Evolutionary conservation across 1,140 invertebrate species (phyloP).

Genomic region (Drosophila hydei): DNA sequence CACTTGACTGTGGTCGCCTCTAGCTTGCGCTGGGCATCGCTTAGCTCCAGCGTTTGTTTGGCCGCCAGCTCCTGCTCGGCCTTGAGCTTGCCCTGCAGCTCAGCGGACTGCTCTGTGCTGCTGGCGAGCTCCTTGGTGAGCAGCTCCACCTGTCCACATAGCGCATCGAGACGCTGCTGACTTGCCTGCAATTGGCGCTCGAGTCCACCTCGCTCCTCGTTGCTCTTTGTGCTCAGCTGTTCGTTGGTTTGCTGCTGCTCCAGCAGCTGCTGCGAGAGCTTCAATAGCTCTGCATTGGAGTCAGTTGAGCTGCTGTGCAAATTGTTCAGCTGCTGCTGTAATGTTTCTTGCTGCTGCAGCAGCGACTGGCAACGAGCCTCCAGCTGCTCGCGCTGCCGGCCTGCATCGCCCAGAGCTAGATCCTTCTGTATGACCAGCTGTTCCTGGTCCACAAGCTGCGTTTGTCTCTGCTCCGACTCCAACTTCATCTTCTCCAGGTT

Average conservation of each 20-base stretch:
- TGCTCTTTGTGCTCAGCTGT: conserved; percentile 49
- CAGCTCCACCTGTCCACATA: conserved; percentile 57
- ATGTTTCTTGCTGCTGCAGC: conserved; percentile 48
- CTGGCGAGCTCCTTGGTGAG: conserved; percentile 55
- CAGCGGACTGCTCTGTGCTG: conserved; percentile 39
- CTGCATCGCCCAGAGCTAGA: conserved; percentile 49
- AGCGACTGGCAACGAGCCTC: conserved; percentile 57
- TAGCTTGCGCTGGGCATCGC: conserved; percentile 53
- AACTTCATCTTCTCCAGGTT: conserved; percentile 62
- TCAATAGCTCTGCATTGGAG: conserved; percentile 59
- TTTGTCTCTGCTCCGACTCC: conserved; percentile 75
- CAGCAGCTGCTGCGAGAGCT: conserved; percentile 51
- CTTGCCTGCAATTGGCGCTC: conserved; percentile 55
- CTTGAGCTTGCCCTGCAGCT: conserved; percentile 47
- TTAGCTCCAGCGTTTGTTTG: conserved; percentile 52
- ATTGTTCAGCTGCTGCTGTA: conserved; percentile 55
- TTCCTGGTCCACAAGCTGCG: conserved; percentile 57
- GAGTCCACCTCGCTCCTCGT: conserved; percentile 44
- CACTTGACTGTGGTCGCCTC: conserved; percentile 33
- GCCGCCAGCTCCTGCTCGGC: conserved; percentile 41
- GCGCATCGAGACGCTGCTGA: conserved; percentile 53
- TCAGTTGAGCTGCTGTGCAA: conserved; percentile 55
- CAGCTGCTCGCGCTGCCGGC: conserved; percentile 57
- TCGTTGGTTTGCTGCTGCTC: conserved; percentile 63
- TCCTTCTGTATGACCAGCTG: conserved; percentile 57